Evolutionary conservation across 2,797 vertebrate genomes (phyloP), one percentile per base, ranked within the genome.

Genomic region (Scleropages formosus): DNA sequence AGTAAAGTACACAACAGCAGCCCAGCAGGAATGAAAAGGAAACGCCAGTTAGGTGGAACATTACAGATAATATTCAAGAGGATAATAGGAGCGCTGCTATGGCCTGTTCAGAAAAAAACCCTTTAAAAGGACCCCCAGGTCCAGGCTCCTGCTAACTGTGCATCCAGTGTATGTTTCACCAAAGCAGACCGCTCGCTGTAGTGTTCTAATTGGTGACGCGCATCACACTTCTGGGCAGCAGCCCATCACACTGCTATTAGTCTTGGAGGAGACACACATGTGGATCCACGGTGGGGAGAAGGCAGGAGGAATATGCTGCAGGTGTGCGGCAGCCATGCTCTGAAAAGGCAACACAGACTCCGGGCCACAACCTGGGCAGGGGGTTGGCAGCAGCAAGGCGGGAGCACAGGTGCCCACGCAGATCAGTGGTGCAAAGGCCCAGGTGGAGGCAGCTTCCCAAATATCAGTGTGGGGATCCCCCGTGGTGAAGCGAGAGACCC

Each of bases 331-430:
- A 65, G 27, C 20, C 9, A 77, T 72, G 60, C 59, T 75, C 75
- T 72, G 20, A 77, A 64, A 72, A 77, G 75, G 75, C 71, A 77
- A 77, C 78, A 49, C 20, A 66, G 20, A 73, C 26, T 67, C 47
- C 75, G 46, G 58, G 69, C 64, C 75, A 63, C 61, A 79, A 67
- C 75, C 80, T 68, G 64, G 71, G 78, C 82, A 77, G 74, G 76
- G 80, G 53, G 8, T 18, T n/a, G 9, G 24, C 8, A 16, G 71
- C 31, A 26, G 75, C 79, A 83, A 82, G 6, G 39, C 31, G 39
- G 6, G 6, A 39, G 2, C 31, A 39, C 31, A 39, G 39, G 39
- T 2, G 39, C 6, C 31, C 6, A n/a, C n/a, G n/a, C n/a, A n/a
- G n/a, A n/a, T n/a, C n/a, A n/a, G n/a, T n/a, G n/a, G n/a, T n/a